Evolutionary conservation across 37 sponge, comb jelly and placozoan genomes (phyloP).

Genomic region (Oscarella lobularis): DNA sequence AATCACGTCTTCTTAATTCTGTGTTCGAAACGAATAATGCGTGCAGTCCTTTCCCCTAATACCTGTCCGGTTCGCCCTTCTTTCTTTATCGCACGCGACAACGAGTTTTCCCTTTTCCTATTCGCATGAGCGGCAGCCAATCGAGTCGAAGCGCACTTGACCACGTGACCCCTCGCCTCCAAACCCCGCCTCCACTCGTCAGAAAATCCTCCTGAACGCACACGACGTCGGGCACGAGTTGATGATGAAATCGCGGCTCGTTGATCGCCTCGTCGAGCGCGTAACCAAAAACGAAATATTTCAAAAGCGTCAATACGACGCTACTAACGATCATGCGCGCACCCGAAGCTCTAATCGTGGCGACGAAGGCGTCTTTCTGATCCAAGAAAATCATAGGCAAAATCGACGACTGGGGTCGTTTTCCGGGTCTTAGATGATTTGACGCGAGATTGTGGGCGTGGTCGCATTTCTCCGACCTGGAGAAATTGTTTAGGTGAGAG

Average conservation of each 20-base stretch:
- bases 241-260: constrained; percentile 49
- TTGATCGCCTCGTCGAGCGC: constrained; percentile 34
- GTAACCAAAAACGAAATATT: constrained; percentile 42
- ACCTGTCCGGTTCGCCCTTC: too few relatives aligned
- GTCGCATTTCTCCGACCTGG: constrained; percentile 25
- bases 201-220: constrained; percentile 40
- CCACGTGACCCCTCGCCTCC: too few relatives aligned
- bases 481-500: constrained; percentile 81
- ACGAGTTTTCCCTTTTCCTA: too few relatives aligned
- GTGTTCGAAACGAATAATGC: too few relatives aligned
- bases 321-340: constrained; percentile 68
- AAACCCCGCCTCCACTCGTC: too few relatives aligned
- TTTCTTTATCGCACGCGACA: too few relatives aligned
- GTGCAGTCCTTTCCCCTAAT: too few relatives aligned
- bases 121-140: too few relatives aligned
- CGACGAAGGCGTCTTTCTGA: constrained; percentile 14
- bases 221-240: constrained; percentile 49
- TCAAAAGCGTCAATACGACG: constrained; percentile 45
- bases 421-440: constrained; percentile 65
- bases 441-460: constrained; percentile 7
- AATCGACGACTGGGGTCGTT: constrained; percentile 78
- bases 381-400: constrained; percentile 52
- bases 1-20: too few relatives aligned
- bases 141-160: too few relatives aligned
- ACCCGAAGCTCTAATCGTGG: constrained; percentile 86